phyloP scores from a whole-genome alignment of 2,888 invertebrate species.

The Epirrita christyi region DNA sequence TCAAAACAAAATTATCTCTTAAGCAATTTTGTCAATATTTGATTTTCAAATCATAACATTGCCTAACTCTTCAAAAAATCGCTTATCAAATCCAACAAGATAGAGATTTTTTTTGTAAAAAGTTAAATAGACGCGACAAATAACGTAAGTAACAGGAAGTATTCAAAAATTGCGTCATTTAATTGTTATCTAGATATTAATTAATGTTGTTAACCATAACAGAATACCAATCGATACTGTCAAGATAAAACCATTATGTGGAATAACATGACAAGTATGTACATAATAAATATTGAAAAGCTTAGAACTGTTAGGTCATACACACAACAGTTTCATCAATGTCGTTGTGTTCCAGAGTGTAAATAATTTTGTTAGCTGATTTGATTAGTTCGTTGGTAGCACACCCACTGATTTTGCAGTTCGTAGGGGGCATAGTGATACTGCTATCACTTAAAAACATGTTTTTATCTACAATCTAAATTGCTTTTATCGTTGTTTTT shows the following conservation, averaged over 20 bases:
- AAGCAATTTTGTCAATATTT: slow-evolving; percentile 35
- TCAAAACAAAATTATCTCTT: slow-evolving; percentile 42
- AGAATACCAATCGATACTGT: too few relatives aligned
- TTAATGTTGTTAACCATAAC: too few relatives aligned
- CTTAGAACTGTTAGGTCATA: slow-evolving; percentile 6
- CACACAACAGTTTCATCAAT: slow-evolving; percentile 42
- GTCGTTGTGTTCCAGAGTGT: slow-evolving; percentile 44
- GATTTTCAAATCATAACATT: slow-evolving; percentile 20
- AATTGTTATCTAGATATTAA: too few relatives aligned
- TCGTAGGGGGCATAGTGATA: slow-evolving; percentile 49
- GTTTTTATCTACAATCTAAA: slow-evolving; percentile 28
- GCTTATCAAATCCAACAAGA: slow-evolving; percentile 6
- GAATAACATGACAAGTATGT: background rate
- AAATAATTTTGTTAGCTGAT: slow-evolving; percentile 38
- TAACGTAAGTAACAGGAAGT: too few relatives aligned
- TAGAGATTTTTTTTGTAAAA: slow-evolving; percentile 8
- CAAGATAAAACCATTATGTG: background rate
- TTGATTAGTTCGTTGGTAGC: background rate
- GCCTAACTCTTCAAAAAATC: slow-evolving; percentile 6
- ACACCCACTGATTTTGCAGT: slow-evolving; percentile 32
- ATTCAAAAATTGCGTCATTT: too few relatives aligned
- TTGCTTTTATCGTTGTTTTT: slow-evolving; percentile 15
- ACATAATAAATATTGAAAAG: too few relatives aligned
- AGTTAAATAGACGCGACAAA: too few relatives aligned
- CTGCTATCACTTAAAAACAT: slow-evolving; percentile 41